Base-by-base conservation (phyloP, 2,113 vertebrate species). In the Turnix velox region DNA sequence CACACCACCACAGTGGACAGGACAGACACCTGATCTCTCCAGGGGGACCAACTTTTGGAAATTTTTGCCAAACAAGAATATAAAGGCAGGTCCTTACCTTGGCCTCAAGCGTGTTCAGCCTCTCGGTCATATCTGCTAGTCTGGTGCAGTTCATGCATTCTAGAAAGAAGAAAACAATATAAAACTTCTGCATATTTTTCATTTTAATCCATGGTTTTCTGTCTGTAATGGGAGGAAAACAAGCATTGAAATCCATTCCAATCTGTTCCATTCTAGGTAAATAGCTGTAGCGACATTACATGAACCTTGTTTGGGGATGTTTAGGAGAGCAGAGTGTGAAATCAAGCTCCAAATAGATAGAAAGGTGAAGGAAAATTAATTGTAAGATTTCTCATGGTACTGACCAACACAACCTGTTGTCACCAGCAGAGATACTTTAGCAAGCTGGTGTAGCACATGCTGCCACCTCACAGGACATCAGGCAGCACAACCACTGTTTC, bases 111-210 rank as follows among this genome's bases (percentile, higher is more conserved):
- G 94, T 97, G 92, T 97, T 98, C 72, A 99, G 98, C 74, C 98
- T 98, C 94, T 98, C 98, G 1, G 92, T 98, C 98, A 99, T 98
- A 33, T 98, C 97, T 0, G 96, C 98, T 49, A 99, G 98, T 55
- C 97, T 97, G 3, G 98, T 99, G 80, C 99, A 99, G 97, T 99
- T 99, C 98, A 99, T 97, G 92, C 98, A 99, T 96, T 99, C 99
- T 99, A 96, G 61, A 97, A 96, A 87, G 88, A 74, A 82, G 57
- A 86, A 63, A 83, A 35, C 54, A 51, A 17, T 63, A 55, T 87
- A 30, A 92, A 43, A 68, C 37, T 63, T 51, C 73, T 33, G 7
- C 0, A 2, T 8, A 8, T 52, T 88, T 7, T 19, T 16, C 6
- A 4, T 42, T 54, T 7, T 14, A 40, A 72, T 18, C 33, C 35